These are phyloP conservation scores for Lophius americanus DNA, from an alignment of 2,797 vertebrate genomes.

Conservation along the genomic window DNA sequence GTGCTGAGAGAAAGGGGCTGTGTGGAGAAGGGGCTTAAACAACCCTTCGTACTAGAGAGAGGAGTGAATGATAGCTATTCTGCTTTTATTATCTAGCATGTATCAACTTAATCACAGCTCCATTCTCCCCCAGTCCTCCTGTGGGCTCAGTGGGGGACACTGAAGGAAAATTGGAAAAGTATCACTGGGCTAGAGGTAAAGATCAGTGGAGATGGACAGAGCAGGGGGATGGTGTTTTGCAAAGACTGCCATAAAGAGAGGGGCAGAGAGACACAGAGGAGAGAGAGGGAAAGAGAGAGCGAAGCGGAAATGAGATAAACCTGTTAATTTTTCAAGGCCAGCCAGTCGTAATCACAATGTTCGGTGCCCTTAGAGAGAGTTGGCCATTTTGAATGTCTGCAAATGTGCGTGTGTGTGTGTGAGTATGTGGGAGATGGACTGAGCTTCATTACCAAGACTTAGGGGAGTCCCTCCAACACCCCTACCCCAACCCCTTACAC, in stretches of 20 bases:
- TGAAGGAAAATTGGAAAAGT: slow-evolving; percentile 80
- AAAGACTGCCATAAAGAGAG: slow-evolving; percentile 67
- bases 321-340: slow-evolving; percentile 85
- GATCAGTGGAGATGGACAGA: slow-evolving; percentile 68
- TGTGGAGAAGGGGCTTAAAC: slow-evolving; percentile 70
- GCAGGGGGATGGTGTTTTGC: slow-evolving; percentile 42
- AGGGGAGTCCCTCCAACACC: slow-evolving; percentile 37
- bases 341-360: slow-evolving; percentile 78
- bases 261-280: slow-evolving; percentile 51
- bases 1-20: slow-evolving; percentile 56
- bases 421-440: slow-evolving; percentile 55
- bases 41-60: slow-evolving; percentile 59
- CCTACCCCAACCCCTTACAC: slow-evolving; percentile 39
- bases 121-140: slow-evolving; percentile 75
- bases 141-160: slow-evolving; percentile 74
- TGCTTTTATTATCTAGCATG: slow-evolving; percentile 81
- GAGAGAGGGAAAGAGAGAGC: slow-evolving; percentile 17
- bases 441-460: slow-evolving; percentile 71
- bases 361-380: slow-evolving; percentile 77
- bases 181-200: slow-evolving; percentile 77
- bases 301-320: slow-evolving; percentile 77
- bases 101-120: slow-evolving; percentile 84
- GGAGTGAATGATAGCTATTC: slow-evolving; percentile 74
- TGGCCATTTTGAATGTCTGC: slow-evolving; percentile 61
- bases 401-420: slow-evolving; percentile 37